Base-by-base conservation (phyloP, 1,140 invertebrate genomes). In the Andricus grossulariae region DNA sequence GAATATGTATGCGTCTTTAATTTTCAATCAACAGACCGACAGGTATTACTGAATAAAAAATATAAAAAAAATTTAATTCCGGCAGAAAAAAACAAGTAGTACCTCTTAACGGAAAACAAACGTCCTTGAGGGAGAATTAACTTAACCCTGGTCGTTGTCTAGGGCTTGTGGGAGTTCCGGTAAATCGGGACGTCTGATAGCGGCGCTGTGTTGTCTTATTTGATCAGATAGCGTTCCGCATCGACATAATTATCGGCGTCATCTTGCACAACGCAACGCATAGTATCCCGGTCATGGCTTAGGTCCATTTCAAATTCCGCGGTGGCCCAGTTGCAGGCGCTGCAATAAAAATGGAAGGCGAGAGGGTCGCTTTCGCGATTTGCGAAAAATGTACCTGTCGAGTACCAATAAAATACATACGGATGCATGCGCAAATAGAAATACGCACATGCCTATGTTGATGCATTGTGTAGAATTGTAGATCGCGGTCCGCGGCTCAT, bases 251-350 rank as follows among this genome's bases (percentile, higher is more conserved):
- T 16, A 66, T 66, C 52, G 52, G 52, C 52, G 52, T 54, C 60
- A 66, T 66, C 60, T 66, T 66, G 60, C 60, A 66, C 60, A 66
- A 66, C 25, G 25, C 60, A 66, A 45, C n/a, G 60, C 25, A 39
- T 15, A 60, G 57, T 60, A 25, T 60, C 39, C 21, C 12, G 21
- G 57, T 32, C 21, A 60, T 60, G 21, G 57, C 57, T 60, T 32
- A 60, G 57, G 21, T 39, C 21, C 25, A 60, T 32, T 25, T 60
- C 19, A 11, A 60, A 57, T 57, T 57, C 19, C 55, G 18, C 18
- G 19, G 18, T 57, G 55, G 55, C 55, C 55, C 55, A 57, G 55
- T 57, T 57, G 55, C 55, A 19, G n/a, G n/a, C 52, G 52, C 52
- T 18, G 52, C 52, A 57, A 57, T 32, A 66, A 66, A 66, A 66